Evolutionary conservation across 2,113 vertebrate species (phyloP).

Genomic region (Zeus faber): DNA sequence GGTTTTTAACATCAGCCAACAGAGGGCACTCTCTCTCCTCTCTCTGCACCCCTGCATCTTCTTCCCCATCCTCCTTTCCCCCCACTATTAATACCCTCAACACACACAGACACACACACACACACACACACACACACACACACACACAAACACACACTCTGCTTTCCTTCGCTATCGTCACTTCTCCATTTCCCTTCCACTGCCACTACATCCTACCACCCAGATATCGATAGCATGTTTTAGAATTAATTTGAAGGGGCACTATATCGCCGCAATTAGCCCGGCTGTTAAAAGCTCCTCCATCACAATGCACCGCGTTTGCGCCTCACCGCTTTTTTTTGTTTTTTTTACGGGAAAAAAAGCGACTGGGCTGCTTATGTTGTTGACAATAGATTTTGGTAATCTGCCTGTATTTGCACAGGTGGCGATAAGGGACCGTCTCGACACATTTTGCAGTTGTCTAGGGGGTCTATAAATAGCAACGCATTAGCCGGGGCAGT

Average conservation of each 20-base stretch:
- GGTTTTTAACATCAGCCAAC: constrained; percentile 43
- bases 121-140: too few relatives aligned
- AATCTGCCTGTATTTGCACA: constrained; percentile 31
- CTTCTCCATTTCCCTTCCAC: constrained; percentile 32
- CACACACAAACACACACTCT: constrained; percentile 14
- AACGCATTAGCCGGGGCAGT: constrained; percentile 43
- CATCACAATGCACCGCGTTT: neutral
- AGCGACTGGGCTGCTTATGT: constrained; percentile 11
- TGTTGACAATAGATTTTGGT: constrained; percentile 19
- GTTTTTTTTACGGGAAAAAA: neutral
- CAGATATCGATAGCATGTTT: constrained; percentile 17
- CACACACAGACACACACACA: too few relatives aligned
- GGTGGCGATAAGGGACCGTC: constrained; percentile 39
- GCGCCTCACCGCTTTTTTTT: neutral
- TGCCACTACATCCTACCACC: constrained; percentile 10
- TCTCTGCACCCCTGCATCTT: constrained; percentile 10
- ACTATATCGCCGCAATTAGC: neutral
- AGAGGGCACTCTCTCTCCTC: constrained; percentile 63
- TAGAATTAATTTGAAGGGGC: neutral
- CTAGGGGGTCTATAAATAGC: constrained; percentile 53
- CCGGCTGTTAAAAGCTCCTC: neutral
- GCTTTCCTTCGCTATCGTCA: constrained; percentile 18
- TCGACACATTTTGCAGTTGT: constrained; percentile 31
- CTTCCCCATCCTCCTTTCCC: neutral
- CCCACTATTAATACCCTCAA: too few relatives aligned